Conservation (phyloP, 2,888 invertebrate species). For the Rotaria sp. region DNA sequence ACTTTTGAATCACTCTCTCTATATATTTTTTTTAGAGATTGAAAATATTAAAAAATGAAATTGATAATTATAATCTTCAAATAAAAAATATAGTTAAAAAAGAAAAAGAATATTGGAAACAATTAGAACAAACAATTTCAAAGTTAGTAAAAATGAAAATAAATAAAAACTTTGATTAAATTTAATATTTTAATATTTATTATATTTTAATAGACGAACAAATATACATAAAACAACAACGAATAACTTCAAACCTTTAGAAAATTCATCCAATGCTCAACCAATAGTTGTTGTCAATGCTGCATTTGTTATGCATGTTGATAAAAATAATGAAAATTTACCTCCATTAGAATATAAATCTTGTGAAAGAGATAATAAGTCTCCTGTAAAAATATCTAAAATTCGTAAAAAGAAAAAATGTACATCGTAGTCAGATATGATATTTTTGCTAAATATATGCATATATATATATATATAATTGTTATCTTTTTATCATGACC, state of each 20-base stretch:
- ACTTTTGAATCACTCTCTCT: no score
- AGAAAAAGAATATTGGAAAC: conserved; percentile 10
- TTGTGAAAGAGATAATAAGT: background rate
- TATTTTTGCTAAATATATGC: background rate
- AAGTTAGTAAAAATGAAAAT: background rate
- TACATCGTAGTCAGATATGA: background rate
- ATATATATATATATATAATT: no score
- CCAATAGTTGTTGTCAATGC: background rate
- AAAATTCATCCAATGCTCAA: background rate
- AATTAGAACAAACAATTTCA: background rate
- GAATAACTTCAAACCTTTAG: no score
- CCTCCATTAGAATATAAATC: background rate
- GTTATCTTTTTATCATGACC: no score
- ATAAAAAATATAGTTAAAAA: background rate
- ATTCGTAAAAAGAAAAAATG: background rate
- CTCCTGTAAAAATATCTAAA: background rate
- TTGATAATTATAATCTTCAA: background rate
- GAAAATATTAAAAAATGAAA: background rate
- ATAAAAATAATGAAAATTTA: background rate
- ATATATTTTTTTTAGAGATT: background rate
- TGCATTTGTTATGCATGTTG: background rate
- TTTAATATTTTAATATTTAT: background rate
- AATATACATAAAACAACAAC: background rate
- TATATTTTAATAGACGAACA: background rate
- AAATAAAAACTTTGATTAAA: no score